phyloP scores from a whole-genome alignment of 2,888 invertebrate genomes.

The Proisotoma minuta region DNA sequence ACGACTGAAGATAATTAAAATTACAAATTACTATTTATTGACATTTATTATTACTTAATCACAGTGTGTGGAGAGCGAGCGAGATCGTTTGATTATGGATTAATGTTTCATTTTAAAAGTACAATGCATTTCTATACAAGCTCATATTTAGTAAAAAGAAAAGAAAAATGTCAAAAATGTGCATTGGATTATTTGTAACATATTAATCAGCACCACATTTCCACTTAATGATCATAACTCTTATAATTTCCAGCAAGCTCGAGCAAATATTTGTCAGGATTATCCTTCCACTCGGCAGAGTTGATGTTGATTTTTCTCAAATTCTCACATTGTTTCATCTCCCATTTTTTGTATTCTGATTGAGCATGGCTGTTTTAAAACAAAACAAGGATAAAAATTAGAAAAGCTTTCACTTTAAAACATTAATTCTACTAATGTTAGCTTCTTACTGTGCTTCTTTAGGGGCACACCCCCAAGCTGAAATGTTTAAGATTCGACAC shows the following conservation, averaged over 20 bases:
- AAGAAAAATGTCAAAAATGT: too few relatives aligned
- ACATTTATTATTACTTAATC: too few relatives aligned
- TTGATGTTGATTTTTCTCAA: slow-evolving; percentile 79
- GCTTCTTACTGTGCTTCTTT: slow-evolving; percentile 57
- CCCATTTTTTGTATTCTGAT: slow-evolving; percentile 84
- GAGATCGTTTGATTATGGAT: too few relatives aligned
- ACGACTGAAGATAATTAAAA: too few relatives aligned
- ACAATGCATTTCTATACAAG: too few relatives aligned
- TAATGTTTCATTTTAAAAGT: too few relatives aligned
- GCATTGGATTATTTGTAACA: too few relatives aligned
- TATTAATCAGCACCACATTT: too few relatives aligned
- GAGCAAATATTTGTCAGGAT: slow-evolving; percentile 75
- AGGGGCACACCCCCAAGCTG: slow-evolving; percentile 86
- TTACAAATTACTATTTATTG: too few relatives aligned
- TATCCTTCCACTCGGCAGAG: slow-evolving; percentile 89
- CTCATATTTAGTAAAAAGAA: too few relatives aligned
- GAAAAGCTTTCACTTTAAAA: background rate
- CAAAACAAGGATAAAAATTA: slow-evolving; percentile 8
- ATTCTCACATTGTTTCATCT: slow-evolving; percentile 80
- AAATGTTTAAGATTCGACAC: slow-evolving; percentile 60
- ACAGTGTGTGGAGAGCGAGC: too few relatives aligned
- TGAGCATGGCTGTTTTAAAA: slow-evolving; percentile 56
- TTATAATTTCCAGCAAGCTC: slow-evolving; percentile 44
- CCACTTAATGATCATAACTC: slow-evolving; percentile 34
- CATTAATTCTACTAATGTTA: background rate